A percentile compares a stretch with the other conserved stretches of the same genome.
Conservation (phyloP, 1,140 invertebrate genomes). For the Phortica variegata region DNA sequence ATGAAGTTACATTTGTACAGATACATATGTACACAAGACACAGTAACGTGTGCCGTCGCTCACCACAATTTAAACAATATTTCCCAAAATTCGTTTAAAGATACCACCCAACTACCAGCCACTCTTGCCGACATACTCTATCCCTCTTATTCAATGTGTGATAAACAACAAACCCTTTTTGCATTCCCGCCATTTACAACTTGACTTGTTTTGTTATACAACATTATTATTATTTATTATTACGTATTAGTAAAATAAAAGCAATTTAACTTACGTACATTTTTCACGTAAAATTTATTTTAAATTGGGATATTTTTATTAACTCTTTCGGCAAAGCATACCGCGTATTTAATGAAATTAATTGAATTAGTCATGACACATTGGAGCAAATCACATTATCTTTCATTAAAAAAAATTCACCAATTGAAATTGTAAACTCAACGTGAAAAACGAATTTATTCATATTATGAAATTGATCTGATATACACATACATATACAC, state of each 20-base stretch:
- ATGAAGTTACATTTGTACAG: no score
- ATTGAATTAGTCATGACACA: slow-evolving; percentile 8
- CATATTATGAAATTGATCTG: background rate
- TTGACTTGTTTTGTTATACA: no score
- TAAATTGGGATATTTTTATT: slow-evolving; percentile 24
- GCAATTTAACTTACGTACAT: slow-evolving; percentile 11
- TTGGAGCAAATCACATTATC: slow-evolving; percentile 19
- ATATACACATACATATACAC: slow-evolving; percentile 1
- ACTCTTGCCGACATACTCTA: no score
- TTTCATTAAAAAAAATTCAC: slow-evolving; percentile 3
- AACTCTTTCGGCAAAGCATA: no score
- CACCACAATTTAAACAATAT: slow-evolving; percentile 10
- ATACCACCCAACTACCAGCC: no score
- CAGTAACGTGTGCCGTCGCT: slow-evolving; percentile 4
- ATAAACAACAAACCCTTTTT: slow-evolving; percentile 13
- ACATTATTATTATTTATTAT: no score
- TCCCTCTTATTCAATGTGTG: slow-evolving; percentile 18
- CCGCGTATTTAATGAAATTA: slow-evolving; percentile 9
- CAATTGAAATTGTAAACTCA: slow-evolving; percentile 8
- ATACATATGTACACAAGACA: no score
- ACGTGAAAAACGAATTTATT: slow-evolving; percentile 7
- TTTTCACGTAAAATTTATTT: slow-evolving; percentile 12
- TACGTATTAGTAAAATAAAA: slow-evolving; percentile 8
- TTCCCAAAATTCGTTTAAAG: slow-evolving; percentile 28
- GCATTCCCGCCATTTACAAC: slow-evolving; percentile 24